A percentile compares a stretch with the other conserved stretches of the same genome.
These are phyloP conservation scores for Pristis pectinata DNA, from an alignment of 2,797 vertebrate species.

Conservation along the genomic window DNA sequence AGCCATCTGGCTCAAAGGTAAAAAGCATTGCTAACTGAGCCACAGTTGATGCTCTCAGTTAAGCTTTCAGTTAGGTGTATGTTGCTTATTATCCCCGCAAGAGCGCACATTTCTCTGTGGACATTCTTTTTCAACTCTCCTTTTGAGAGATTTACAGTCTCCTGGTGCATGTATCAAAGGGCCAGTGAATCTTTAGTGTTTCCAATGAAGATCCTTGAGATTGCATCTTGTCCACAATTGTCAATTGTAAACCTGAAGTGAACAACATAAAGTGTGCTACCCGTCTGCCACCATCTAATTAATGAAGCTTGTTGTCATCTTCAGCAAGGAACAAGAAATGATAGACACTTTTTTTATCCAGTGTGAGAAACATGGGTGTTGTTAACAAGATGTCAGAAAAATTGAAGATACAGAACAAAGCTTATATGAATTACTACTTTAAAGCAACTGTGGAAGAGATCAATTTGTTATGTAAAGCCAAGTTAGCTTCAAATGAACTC, in stretches of 20 bases:
- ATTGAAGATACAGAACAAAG: background rate
- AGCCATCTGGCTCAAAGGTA: no score
- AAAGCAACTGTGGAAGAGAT: constrained; percentile 5
- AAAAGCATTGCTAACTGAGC: no score
- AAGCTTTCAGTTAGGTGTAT: background rate
- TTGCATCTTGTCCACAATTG: background rate
- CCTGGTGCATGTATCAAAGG: background rate
- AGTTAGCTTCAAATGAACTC: constrained; percentile 27
- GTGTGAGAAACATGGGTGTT: background rate
- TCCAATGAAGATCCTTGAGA: background rate
- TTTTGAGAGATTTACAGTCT: background rate
- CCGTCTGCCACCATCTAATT: background rate
- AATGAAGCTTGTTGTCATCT: background rate
- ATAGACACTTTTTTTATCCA: background rate
- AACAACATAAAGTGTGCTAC: background rate
- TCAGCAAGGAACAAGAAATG: background rate
- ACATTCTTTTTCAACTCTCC: background rate
- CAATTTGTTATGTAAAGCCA: constrained; percentile 35
- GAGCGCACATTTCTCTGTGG: background rate
- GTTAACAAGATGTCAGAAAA: constrained; percentile 14
- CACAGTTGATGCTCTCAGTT: no score
- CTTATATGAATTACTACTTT: background rate
- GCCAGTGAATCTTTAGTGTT: background rate
- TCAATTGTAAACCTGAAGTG: background rate
- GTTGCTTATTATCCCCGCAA: background rate